Evolutionary conservation across 2,888 invertebrate genomes (phyloP), one percentile per base, ranked within the genome.

Genomic region (Coleophora deauratella): DNA sequence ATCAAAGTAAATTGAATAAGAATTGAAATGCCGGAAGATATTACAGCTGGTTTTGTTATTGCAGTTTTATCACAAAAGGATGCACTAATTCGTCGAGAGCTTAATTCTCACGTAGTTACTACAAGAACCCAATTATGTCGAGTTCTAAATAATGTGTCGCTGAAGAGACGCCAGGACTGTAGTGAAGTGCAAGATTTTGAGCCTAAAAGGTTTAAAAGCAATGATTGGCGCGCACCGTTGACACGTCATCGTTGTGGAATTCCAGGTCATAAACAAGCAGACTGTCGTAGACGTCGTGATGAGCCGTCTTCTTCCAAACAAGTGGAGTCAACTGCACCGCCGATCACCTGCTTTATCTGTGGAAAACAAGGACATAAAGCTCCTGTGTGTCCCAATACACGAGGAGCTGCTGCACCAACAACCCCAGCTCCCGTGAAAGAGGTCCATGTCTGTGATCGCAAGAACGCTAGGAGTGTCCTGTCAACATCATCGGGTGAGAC

Each of bases 331-430:
- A n/a, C n/a, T n/a, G n/a, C n/a, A n/a, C n/a, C n/a, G n/a, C n/a
- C 27, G 12, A 34, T 44, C 4, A 35, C 28, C 14, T 45, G 45
- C 31, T 45, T 37, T 38, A 21, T 27, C 6, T 45, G 45, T 27
- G 38, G 40, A 13, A 12, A 9, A 2, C 10, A 1, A 3, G 40
- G 40, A 13, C 45, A 43, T 41, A 10, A 15, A 21, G 35, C 40
- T 2, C n/a, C 13, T 10, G 15, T 30, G 6, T 45, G 42, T 12
- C 14, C 38, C 7, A 11, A 31, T 1, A 9, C 14, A 2, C 2
- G 27, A 2, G 32, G 13, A n/a, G n/a, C n/a, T n/a, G n/a, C n/a
- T 21, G 10, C 10, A 12, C 1, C 28, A 30, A 6, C 9, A 9
- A n/a, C 6, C 30, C 30, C 14, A 32, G 34, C 7, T 7, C 9